phyloP scores from a whole-genome alignment of 1,140 invertebrate genomes.

The Drosophila nannoptera region DNA sequence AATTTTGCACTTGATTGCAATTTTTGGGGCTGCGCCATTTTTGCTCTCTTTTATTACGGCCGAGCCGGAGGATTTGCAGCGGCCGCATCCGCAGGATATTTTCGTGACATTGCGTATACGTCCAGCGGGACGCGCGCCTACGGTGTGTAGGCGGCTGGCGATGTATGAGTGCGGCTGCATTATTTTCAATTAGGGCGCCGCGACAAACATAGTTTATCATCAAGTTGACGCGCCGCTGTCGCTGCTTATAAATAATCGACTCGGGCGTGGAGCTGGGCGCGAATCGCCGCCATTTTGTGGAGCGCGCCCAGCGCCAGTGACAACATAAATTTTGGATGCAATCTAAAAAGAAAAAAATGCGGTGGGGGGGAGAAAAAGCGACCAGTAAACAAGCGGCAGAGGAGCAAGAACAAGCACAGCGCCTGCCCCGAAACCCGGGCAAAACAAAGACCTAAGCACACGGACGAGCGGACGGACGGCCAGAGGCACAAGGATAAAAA shows the following conservation, averaged over 20 bases:
- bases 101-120: constrained; percentile 70
- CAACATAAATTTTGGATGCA: constrained; percentile 78
- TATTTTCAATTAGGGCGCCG: constrained; percentile 76
- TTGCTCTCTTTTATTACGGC: constrained; percentile 31
- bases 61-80: neutral
- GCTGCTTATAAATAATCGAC: constrained; percentile 77
- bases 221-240: constrained; percentile 75
- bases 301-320: constrained; percentile 41
- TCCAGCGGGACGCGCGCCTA: constrained; percentile 61
- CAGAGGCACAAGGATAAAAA: constrained; percentile 33
- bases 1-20: constrained; percentile 79
- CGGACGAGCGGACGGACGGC: no score
- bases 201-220: constrained; percentile 77
- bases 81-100: constrained; percentile 28
- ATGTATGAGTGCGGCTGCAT: constrained; percentile 36
- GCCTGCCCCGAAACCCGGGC: no score
- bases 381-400: constrained; percentile 22
- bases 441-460: no score
- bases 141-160: neutral
- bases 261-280: constrained; percentile 44
- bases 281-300: constrained; percentile 65
- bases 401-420: no score
- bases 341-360: constrained; percentile 53
- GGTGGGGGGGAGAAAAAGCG: neutral
- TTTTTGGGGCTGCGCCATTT: constrained; percentile 75